phyloP scores from a whole-genome alignment of 2,113 vertebrate species.

The Clinocottus analis region DNA sequence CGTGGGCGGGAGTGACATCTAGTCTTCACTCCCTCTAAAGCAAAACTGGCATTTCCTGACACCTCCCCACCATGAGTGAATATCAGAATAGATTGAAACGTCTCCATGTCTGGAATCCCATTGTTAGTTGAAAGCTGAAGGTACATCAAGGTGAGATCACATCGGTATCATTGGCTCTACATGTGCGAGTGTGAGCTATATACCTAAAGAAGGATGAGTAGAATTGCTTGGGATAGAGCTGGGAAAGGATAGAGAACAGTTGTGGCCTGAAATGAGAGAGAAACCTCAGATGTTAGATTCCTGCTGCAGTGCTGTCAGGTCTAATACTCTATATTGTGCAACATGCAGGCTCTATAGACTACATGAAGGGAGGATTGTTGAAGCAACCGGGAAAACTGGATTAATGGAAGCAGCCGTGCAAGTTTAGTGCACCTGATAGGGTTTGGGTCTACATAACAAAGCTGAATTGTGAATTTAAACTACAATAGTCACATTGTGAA shows the following conservation, averaged over 20 bases:
- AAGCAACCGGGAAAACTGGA: conserved; percentile 32
- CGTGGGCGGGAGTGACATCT: conserved; percentile 63
- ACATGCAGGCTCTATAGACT: conserved; percentile 28
- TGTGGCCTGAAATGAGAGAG: conserved; percentile 82
- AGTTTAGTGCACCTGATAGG: conserved; percentile 3
- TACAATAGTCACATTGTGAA: background rate
- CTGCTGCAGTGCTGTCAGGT: conserved; percentile 44
- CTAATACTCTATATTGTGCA: conserved; percentile 41
- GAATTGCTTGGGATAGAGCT: conserved; percentile 62
- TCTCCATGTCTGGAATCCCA: conserved; percentile 28
- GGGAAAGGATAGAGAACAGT: conserved; percentile 76
- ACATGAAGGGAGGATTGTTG: conserved; percentile 40
- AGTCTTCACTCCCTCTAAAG: conserved; percentile 51
- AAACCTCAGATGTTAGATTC: conserved; percentile 66
- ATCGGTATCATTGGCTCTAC: conserved; percentile 21
- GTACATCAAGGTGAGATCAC: conserved; percentile 43
- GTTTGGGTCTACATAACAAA: background rate
- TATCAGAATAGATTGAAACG: conserved; percentile 59
- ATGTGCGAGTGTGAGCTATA: conserved; percentile 44
- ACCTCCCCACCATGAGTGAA: conserved; percentile 14
- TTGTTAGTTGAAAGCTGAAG: conserved; percentile 60
- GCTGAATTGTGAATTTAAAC: conserved; percentile 27
- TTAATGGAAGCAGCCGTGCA: conserved; percentile 21
- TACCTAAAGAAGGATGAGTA: conserved; percentile 69
- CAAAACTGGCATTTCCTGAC: conserved; percentile 60